phyloP scores from a whole-genome alignment of 2,797 vertebrate species.

The Scyliorhinus canicula region DNA sequence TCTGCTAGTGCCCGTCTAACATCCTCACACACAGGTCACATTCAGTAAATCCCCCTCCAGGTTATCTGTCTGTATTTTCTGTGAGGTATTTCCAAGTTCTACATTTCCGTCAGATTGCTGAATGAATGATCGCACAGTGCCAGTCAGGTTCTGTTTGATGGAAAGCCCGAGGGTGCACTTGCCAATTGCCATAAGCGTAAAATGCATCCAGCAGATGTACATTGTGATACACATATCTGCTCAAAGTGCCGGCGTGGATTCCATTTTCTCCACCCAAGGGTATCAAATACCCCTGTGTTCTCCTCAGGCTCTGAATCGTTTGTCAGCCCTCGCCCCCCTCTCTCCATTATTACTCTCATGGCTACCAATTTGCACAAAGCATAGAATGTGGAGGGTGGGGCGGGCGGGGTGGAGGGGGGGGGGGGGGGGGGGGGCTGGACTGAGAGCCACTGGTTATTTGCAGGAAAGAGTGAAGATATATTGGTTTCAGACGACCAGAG shows the following conservation, averaged over 20 bases:
- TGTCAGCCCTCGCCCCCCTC: neutral
- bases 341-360: neutral
- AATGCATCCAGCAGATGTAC: neutral
- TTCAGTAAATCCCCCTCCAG: neutral
- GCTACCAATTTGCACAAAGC: neutral
- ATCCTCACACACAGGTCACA: conserved; percentile 15
- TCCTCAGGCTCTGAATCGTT: neutral
- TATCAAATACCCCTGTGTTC: neutral
- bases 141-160: neutral
- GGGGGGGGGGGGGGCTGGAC: neutral
- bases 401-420: neutral
- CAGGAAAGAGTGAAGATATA: neutral
- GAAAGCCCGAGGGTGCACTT: neutral
- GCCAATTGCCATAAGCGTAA: conserved; percentile 4
- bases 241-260: neutral
- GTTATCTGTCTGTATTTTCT: neutral
- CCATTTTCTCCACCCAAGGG: neutral
- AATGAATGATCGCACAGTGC: neutral
- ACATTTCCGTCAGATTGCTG: neutral
- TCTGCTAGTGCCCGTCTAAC: neutral
- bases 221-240: neutral
- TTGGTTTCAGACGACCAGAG: neutral
- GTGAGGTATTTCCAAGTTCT: neutral
- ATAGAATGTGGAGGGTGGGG: neutral
- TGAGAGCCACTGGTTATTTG: neutral